Evolutionary conservation across 2,888 invertebrate species (phyloP).

Genomic region (Aporophyla nigra): DNA sequence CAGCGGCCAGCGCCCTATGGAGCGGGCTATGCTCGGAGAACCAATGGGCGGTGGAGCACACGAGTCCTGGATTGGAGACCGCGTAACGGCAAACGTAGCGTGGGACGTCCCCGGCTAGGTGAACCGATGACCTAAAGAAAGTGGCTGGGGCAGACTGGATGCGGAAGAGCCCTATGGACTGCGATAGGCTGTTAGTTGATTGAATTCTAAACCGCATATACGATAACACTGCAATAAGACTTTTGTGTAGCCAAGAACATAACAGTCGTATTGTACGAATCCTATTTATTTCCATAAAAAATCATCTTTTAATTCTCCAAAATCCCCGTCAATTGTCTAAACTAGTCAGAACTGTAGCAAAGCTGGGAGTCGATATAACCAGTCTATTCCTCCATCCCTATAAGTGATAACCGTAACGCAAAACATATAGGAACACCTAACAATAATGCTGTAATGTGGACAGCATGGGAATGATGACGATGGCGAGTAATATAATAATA

Average conservation of each 20-base stretch:
- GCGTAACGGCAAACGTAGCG: too few relatives aligned
- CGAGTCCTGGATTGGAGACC: too few relatives aligned
- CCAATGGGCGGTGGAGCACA: too few relatives aligned
- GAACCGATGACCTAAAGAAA: too few relatives aligned
- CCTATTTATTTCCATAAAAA: neutral
- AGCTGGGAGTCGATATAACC: slow-evolving; percentile 42
- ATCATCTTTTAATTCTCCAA: neutral
- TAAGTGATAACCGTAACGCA: slow-evolving; percentile 43
- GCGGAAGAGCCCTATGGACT: too few relatives aligned
- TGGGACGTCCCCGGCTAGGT: too few relatives aligned
- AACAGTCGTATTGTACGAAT: neutral
- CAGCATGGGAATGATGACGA: slow-evolving; percentile 48
- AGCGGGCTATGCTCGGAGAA: too few relatives aligned
- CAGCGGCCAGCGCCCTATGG: too few relatives aligned
- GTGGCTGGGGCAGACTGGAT: too few relatives aligned
- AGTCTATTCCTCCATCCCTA: slow-evolving; percentile 22
- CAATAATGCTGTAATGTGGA: slow-evolving; percentile 54
- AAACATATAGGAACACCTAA: slow-evolving; percentile 30
- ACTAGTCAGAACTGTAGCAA: slow-evolving; percentile 37
- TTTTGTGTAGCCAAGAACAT: neutral
- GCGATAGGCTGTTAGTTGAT: too few relatives aligned
- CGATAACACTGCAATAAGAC: neutral
- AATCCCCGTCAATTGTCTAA: slow-evolving; percentile 3
- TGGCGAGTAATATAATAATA: slow-evolving; percentile 42
- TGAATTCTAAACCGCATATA: neutral